Evolutionary conservation across 2,888 invertebrate species (phyloP), one percentile per base, ranked within the genome.

Genomic region (Baronia brevicornis): DNA sequence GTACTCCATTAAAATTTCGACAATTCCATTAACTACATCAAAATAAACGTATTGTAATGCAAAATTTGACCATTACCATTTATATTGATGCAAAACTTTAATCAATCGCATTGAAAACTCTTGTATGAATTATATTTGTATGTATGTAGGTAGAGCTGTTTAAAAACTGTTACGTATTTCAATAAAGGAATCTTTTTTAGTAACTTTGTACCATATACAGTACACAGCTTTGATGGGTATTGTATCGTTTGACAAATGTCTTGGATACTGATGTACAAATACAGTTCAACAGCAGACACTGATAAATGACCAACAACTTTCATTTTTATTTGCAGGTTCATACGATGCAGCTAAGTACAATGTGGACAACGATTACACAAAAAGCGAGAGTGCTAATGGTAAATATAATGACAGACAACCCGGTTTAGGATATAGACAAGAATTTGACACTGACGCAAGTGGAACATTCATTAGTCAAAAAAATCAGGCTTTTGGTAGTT

Each of bases 261-360:
- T 65, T 51, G 46, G 49, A 52, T 51, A 45, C 58, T 62, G 56
- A 68, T 60, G 55, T 45, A 53, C 54, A 50, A 57, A 56, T 45
- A 53, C 54, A 50, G 57, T 60, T 52, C 44, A 46, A 46, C 43
- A 52, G 40, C 46, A 53, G 55, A 51, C 62, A 45, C 59, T 78
- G 74, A 78, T 66, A 71, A 75, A 80, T 78, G 51, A 59, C 54
- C 54, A 33, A 61, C 58, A 63, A 73, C 78, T 84, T 82, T 82
- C 78, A 44, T 79, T 82, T 78, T 75, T 68, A 71, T 70, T 82
- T 74, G 54, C 78, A 84, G 84, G 82, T 65, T 73, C 79, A 38
- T 82, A 82, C 60, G 69, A 78, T 41, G 65, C 74, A 41, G 62
- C 69, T 50, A 79, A 73, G 48, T 73, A 82, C 67, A 80, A 82